Conservation (phyloP, 2,797 vertebrate species). For the Masticophis lateralis region DNA sequence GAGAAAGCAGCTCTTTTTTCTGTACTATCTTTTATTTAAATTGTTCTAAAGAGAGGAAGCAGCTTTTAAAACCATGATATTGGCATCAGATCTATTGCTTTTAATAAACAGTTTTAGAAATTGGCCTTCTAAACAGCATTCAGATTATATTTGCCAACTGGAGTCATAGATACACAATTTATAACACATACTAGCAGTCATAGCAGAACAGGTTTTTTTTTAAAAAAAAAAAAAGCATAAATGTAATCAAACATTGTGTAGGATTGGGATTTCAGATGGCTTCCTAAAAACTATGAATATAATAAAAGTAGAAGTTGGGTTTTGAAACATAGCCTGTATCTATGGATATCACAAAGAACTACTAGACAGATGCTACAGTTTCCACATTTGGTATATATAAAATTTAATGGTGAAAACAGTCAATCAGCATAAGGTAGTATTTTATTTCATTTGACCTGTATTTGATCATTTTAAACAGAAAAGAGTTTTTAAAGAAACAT, state of each 20-base stretch:
- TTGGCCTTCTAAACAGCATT: neutral
- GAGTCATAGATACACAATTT: neutral
- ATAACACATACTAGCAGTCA: neutral
- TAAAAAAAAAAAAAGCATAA: neutral
- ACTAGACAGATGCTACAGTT: neutral
- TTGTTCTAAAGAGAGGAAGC: neutral
- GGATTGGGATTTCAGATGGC: neutral
- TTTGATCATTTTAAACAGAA: neutral
- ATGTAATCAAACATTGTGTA: neutral
- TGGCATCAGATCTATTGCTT: neutral
- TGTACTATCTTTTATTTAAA: slow-evolving; percentile 6
- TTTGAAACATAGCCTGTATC: neutral
- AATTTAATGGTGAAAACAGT: neutral
- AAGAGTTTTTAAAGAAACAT: neutral
- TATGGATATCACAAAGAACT: neutral
- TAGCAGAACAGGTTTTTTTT: neutral
- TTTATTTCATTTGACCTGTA: neutral
- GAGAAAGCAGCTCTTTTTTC: slow-evolving; percentile 1
- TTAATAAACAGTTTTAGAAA: neutral
- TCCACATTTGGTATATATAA: neutral
- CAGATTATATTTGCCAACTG: neutral
- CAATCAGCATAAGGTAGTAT: neutral
- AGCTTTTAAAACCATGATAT: neutral
- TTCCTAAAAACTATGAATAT: neutral
- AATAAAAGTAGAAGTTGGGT: neutral